phyloP scores from a whole-genome alignment of 2,888 invertebrate species.

The Eurytoma adleriae region DNA sequence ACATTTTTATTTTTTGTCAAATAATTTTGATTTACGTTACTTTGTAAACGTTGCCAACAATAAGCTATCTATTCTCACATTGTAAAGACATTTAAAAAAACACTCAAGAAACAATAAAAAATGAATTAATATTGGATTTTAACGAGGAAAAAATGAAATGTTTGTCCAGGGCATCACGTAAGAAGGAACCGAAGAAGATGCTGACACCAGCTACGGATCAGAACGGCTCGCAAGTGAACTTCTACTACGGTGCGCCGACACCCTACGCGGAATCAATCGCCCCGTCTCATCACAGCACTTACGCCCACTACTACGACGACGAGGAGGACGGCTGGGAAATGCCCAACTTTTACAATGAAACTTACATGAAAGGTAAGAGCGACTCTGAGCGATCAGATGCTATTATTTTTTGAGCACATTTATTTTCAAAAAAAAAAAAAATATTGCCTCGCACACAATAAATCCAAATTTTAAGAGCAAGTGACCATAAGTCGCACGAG shows the following conservation, averaged over 20 bases:
- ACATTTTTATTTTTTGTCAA: too few species aligned
- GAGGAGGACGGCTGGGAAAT: conserved; percentile 98
- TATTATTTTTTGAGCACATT: conserved; percentile 58
- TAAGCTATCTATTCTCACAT: too few species aligned
- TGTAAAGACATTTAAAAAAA: too few species aligned
- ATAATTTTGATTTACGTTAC: too few species aligned
- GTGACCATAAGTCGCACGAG: conserved; percentile 34
- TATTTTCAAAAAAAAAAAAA: conserved; percentile 10
- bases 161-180: conserved; percentile 84
- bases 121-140: conserved; percentile 1
- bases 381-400: conserved; percentile 59
- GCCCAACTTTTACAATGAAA: conserved; percentile 98
- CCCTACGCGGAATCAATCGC: conserved; percentile 97
- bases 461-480: conserved; percentile 13
- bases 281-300: conserved; percentile 95
- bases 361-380: conserved; percentile 91
- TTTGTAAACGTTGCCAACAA: too few species aligned
- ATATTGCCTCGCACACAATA: conserved; percentile 52
- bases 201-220: conserved; percentile 92
- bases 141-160: background rate
- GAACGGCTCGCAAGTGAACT: conserved; percentile 95
- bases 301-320: conserved; percentile 96
- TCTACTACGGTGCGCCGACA: conserved; percentile 96
- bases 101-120: too few species aligned
- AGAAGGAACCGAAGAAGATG: conserved; percentile 94